Conservation (phyloP, 2,888 invertebrate genomes). For the Agrilus mali region DNA sequence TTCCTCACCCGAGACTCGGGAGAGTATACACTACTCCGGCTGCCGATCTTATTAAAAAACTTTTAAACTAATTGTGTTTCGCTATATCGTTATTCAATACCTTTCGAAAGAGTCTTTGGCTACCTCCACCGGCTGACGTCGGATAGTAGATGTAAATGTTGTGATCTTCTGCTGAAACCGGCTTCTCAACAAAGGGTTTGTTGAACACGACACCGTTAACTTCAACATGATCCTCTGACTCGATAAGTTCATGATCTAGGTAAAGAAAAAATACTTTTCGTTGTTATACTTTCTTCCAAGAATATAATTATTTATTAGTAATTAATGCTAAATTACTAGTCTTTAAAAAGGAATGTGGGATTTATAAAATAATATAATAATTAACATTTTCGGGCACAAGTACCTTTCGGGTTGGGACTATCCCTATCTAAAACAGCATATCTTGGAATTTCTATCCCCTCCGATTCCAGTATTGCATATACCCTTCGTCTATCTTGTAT, state of each 20-base stretch:
- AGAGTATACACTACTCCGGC: slow-evolving; percentile 96
- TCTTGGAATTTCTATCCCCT: slow-evolving; percentile 94
- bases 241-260: slow-evolving; percentile 79
- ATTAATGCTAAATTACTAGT: neutral
- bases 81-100: slow-evolving; percentile 34
- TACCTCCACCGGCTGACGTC: slow-evolving; percentile 94
- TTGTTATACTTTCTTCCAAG: too few species aligned
- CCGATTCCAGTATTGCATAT: slow-evolving; percentile 83
- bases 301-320: neutral
- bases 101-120: slow-evolving; percentile 95
- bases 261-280: slow-evolving; percentile 13
- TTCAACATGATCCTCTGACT: slow-evolving; percentile 95
- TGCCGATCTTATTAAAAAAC: slow-evolving; percentile 63
- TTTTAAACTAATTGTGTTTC: neutral
- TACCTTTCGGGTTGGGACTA: slow-evolving; percentile 81
- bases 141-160: slow-evolving; percentile 99
- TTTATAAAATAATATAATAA: too few species aligned
- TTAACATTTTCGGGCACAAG: slow-evolving; percentile 22
- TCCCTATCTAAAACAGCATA: slow-evolving; percentile 95
- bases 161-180: slow-evolving; percentile 98
- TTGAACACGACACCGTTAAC: slow-evolving; percentile 91
- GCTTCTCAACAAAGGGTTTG: slow-evolving; percentile 99
- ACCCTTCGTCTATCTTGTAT: slow-evolving; percentile 92
- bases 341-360: neutral
- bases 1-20: slow-evolving; percentile 92